Percentiles rank a stretch among this genome's conserved stretches.
phyloP scores from a whole-genome alignment of 1,140 invertebrate genomes.

The Leucophenga varia region DNA sequence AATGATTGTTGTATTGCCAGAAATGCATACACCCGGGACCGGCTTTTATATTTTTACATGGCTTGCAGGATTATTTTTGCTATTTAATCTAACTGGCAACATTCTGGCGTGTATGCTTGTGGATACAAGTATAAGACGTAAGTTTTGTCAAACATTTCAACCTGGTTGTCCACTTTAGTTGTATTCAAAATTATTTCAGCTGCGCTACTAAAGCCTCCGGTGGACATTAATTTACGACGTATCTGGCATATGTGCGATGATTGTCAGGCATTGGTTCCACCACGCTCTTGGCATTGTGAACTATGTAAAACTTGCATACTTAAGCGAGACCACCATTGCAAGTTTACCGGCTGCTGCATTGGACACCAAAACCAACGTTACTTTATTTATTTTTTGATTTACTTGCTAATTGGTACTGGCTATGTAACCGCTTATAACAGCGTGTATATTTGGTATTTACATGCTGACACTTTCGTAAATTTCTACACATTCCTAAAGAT shows the following conservation, averaged over 20 bases:
- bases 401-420: conserved; percentile 71
- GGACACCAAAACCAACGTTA: conserved; percentile 88
- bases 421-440: conserved; percentile 71
- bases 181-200: conserved; percentile 10
- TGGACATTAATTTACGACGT: conserved; percentile 10
- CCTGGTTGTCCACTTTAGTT: not conserved
- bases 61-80: conserved; percentile 66
- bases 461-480: conserved; percentile 57
- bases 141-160: conserved; percentile 42
- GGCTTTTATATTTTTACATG: conserved; percentile 65
- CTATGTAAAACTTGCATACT: conserved; percentile 80
- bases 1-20: conserved; percentile 67
- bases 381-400: conserved; percentile 80
- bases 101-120: conserved; percentile 71
- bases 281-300: conserved; percentile 86
- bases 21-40: conserved; percentile 57
- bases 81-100: conserved; percentile 76
- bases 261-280: conserved; percentile 81
- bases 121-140: conserved; percentile 69
- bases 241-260: conserved; percentile 73
- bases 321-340: conserved; percentile 93
- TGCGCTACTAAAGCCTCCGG: conserved; percentile 30
- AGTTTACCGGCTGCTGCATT: conserved; percentile 86
- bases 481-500: conserved; percentile 65
- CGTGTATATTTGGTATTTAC: conserved; percentile 64